Conservation (phyloP, 2,113 vertebrate species). For the Mus musculus region GRCm39 chr12:69416501-69417000, state of each 20-base stretch:
- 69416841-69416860: not conserved
- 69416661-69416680: slow-evolving; percentile 98
- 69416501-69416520: no score
- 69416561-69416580: no score
- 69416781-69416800: not conserved
- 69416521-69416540: no score
- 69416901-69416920: not conserved
- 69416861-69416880: not conserved
- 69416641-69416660: slow-evolving; percentile 98
- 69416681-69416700: slow-evolving; percentile 98
- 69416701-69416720: not conserved
- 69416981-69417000: not conserved
- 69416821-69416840: not conserved
- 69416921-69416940: not conserved
- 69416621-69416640: slow-evolving; percentile 98
- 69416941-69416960: not conserved
- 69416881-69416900: not conserved
- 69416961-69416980: not conserved
- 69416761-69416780: not conserved
- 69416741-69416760: not conserved
- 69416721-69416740: not conserved
- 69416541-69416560: no score
- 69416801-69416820: not conserved
- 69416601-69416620: slow-evolving; percentile 89
- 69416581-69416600: no score